A percentile compares a stretch with the other conserved stretches of the same genome.
Evolutionary conservation across 2,113 vertebrate genomes (phyloP).

Genomic region (Scomber colias): DNA sequence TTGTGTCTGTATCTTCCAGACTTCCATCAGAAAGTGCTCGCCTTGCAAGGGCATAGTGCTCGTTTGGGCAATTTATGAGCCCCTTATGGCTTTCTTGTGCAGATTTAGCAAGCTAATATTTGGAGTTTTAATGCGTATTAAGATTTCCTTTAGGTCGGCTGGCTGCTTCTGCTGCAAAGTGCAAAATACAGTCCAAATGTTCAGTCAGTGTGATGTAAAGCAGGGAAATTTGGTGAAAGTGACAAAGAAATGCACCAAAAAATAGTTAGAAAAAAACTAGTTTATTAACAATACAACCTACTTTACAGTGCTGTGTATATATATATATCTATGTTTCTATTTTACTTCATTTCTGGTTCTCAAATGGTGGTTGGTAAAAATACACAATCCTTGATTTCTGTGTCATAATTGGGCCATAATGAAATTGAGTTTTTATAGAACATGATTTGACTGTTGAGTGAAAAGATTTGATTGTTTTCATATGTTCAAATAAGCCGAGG

Average conservation of each 20-base stretch:
- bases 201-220: neutral
- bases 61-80: constrained; percentile 55
- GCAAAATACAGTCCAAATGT: neutral
- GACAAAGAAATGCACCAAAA: neutral
- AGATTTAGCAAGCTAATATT: constrained; percentile 66
- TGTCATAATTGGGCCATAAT: no score
- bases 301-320: no score
- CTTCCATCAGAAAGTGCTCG: constrained; percentile 39
- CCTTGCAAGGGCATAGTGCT: constrained; percentile 57
- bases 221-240: neutral
- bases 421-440: no score
- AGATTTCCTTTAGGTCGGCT: constrained; percentile 13
- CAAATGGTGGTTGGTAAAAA: no score
- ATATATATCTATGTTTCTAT: no score
- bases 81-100: constrained; percentile 41
- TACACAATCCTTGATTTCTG: no score
- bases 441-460: no score
- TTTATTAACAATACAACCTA: no score
- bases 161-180: constrained; percentile 3
- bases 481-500: no score
- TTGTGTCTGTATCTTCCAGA: constrained; percentile 34
- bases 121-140: constrained; percentile 57
- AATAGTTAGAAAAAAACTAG: neutral
- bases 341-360: no score
- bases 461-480: no score